Evolutionary conservation across 2,113 vertebrate species (phyloP).

Genomic region (Atlantisia rogersi): DNA sequence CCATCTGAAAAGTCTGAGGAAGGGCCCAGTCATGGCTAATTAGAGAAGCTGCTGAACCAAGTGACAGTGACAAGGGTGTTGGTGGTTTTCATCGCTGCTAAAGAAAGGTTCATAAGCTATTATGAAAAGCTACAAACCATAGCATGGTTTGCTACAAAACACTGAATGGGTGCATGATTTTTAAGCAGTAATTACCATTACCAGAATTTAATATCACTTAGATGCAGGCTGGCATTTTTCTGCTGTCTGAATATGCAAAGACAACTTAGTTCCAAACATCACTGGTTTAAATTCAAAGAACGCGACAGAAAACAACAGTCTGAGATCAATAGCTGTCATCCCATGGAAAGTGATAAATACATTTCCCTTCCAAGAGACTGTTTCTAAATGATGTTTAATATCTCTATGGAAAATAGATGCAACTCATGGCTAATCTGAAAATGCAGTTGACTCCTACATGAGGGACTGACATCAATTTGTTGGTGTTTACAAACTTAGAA

Average conservation of each 20-base stretch:
- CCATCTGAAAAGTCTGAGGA: background rate
- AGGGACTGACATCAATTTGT: background rate
- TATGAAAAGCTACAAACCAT: background rate
- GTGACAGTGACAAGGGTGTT: background rate
- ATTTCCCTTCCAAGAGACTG: background rate
- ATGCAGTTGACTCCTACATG: background rate
- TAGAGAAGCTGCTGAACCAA: background rate
- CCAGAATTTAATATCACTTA: background rate
- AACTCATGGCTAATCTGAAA: background rate
- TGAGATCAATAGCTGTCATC: background rate
- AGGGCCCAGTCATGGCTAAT: background rate
- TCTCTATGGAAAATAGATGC: background rate
- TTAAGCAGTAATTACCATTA: background rate
- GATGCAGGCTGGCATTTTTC: background rate
- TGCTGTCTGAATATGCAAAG: background rate
- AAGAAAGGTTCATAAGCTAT: background rate
- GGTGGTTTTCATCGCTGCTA: background rate
- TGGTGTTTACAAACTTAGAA: background rate
- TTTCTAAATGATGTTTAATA: background rate
- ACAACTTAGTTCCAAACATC: background rate
- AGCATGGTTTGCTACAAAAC: background rate
- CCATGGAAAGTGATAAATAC: background rate
- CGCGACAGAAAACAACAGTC: background rate
- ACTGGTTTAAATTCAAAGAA: background rate
- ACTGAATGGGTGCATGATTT: background rate